These are phyloP conservation scores for Liolophura sinensis DNA, from an alignment of 1,140 invertebrate genomes.

Conservation along the genomic window DNA sequence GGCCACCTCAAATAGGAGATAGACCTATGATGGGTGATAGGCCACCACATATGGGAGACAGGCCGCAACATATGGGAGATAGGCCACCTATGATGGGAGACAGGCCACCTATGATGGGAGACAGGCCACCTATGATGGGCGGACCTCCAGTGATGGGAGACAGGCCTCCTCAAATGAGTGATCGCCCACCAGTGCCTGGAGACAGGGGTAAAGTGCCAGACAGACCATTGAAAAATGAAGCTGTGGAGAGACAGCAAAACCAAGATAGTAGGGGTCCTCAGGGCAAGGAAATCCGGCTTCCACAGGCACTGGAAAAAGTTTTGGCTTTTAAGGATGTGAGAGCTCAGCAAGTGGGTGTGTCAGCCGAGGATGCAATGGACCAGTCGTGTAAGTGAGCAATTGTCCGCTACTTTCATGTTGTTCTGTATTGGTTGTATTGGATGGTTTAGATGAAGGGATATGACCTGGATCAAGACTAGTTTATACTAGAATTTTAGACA, in stretches of 20 bases:
- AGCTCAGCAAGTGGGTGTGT: constrained; percentile 74
- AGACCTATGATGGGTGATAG: background rate
- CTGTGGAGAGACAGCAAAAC: constrained; percentile 8
- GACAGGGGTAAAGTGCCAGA: constrained; percentile 1
- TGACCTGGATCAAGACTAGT: background rate
- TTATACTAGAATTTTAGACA: background rate
- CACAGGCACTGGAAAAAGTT: constrained; percentile 84
- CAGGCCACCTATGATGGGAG: background rate
- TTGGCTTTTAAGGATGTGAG: constrained; percentile 84
- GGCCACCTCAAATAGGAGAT: constrained; percentile 7
- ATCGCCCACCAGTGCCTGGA: background rate
- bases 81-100: background rate
- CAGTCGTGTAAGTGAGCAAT: constrained; percentile 11
- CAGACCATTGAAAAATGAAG: constrained; percentile 3
- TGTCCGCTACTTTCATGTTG: background rate
- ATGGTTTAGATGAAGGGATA: no score
- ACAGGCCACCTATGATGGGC: background rate
- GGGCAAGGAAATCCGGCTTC: constrained; percentile 68
- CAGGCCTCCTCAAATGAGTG: background rate
- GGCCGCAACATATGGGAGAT: background rate
- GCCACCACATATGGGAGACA: background rate
- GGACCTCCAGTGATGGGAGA: background rate
- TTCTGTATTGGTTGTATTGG: no score
- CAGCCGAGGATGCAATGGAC: constrained; percentile 55
- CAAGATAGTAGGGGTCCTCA: constrained; percentile 5